Evolutionary conservation across 2,797 vertebrate species (phyloP), one percentile per base, ranked within the genome.

Genomic region (Iguana delicatissima): DNA sequence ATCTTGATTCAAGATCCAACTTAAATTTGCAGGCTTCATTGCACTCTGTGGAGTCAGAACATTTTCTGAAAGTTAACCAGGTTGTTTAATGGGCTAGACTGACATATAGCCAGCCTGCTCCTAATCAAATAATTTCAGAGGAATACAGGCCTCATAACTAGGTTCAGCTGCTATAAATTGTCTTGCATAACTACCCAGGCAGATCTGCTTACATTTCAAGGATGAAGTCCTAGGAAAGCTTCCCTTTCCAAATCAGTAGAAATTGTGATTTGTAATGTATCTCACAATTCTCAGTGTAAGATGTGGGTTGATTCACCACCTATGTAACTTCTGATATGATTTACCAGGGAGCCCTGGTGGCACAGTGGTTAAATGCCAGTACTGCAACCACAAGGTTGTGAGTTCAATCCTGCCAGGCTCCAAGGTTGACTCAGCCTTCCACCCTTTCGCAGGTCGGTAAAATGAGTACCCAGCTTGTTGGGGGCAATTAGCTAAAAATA

Each of bases 1-100:
- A 84, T 84, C 73, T 80, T 90, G 52, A 80, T 87, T 87, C 55
- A 87, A 76, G 80, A 80, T n/a, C 87, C 55, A 42, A 84, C 67
- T 80, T 87, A 59, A 87, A 24, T 73, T 62, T 79, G 18, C 57
- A 72, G 59, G 73, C 20, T 87, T 84, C 46, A 50, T 84, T 57
- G 59, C 57, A 67, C 7, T 84, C 26, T 32, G 13, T 55, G 42
- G 32, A 77, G 50, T 83, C 57, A 55, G 80, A 91, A 79, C 80
- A 87, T 10, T 84, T 84, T 20, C 7, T 84, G 55, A 92, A 72
- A 92, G n/a, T 72, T 87, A 79, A 89, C 55, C 38, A 79, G 7
- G 26, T 69, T 77, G 52, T 24, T 74, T 81, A 62, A 81, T 12
- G 55, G 77, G 16, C 13, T 80, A 29, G 72, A 20, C 55, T 46